Base-by-base conservation (phyloP, 2,888 invertebrate genomes). In the Thera britannica region DNA sequence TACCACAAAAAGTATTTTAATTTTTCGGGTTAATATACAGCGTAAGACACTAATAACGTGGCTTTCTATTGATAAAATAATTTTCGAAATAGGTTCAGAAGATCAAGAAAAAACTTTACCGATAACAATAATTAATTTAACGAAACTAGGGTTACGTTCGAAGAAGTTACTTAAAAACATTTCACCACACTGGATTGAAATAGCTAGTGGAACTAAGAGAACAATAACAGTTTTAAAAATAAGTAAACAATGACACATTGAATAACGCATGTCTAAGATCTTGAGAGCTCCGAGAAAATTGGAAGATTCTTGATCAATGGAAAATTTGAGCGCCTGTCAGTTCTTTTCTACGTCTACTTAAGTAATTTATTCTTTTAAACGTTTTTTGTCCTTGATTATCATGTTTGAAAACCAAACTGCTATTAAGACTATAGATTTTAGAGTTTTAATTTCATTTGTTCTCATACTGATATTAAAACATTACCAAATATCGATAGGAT, bases 311-410 rank as follows among this genome's bases (percentile, higher is more conserved):
- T 5, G 38, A 51, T 35, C 36, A 59, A 59, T 51, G 7, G 49
- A 41, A 60, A 60, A 52, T 60, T 60, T 59, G 1, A 51, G 38
- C 51, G 60, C 5, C 60, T 52, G 60, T 60, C 60, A 60, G 52
- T 23, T 7, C 23, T 11, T 5, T 2, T 23, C 44, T 8, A 4
- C 35, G 11, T 52, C 2, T 36, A 54, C 36, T 35, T 34, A 54
- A 35, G 8, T 54, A 54, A 54, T 54, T 54, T 54, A 54, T 54
- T 54, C 54, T 54, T 54, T 52, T 34, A 52, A 54, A 56, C 38
- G 35, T 35, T n/a, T 23, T 23, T 23, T 2, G 34, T 2, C 4
- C 35, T 6, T 41, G 7, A 38, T 23, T 57, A 57, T 57, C n/a
- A 41, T 38, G 56, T 55, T 12, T 23, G 46, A 55, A 62, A 62